Conservation (phyloP, 2,888 invertebrate species). For the Byasa hedistus region DNA sequence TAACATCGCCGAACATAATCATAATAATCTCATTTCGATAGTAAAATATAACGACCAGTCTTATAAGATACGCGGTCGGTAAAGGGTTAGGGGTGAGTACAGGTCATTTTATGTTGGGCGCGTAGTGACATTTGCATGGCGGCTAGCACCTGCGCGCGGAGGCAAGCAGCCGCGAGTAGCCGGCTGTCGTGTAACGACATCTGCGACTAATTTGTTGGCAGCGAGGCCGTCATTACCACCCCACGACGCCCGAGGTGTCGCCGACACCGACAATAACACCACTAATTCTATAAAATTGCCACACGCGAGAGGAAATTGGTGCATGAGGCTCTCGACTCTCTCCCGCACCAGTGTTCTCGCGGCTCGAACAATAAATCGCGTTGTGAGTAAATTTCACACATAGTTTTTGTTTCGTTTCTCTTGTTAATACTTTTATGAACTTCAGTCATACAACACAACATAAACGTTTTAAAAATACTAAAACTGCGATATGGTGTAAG, state of each 20-base stretch:
- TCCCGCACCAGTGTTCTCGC: not conserved
- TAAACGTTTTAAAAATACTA: too few relatives aligned
- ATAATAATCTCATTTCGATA: constrained; percentile 18
- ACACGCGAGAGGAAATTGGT: constrained; percentile 58
- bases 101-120: constrained; percentile 37
- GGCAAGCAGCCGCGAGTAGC: constrained; percentile 51
- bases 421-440: too few relatives aligned
- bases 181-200: constrained; percentile 73
- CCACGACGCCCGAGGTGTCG: constrained; percentile 71
- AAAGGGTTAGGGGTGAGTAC: constrained; percentile 4
- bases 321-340: constrained; percentile 35
- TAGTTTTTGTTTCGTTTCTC: too few relatives aligned
- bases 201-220: constrained; percentile 75
- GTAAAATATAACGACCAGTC: constrained; percentile 2
- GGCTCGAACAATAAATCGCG: not conserved
- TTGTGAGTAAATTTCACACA: too few relatives aligned
- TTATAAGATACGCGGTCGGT: constrained; percentile 1
- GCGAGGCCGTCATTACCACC: constrained; percentile 67
- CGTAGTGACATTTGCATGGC: constrained; percentile 60
- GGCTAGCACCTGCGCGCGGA: constrained; percentile 57
- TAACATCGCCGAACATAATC: constrained; percentile 9
- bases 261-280: constrained; percentile 63
- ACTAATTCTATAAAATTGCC: constrained; percentile 71
- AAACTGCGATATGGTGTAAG: too few relatives aligned
- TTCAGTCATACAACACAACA: too few relatives aligned